Percentiles rank a stretch among this genome's conserved stretches.
These are phyloP conservation scores for Pollicipes pollicipes DNA, from an alignment of 1,140 invertebrate genomes.

Conservation along the genomic window DNA sequence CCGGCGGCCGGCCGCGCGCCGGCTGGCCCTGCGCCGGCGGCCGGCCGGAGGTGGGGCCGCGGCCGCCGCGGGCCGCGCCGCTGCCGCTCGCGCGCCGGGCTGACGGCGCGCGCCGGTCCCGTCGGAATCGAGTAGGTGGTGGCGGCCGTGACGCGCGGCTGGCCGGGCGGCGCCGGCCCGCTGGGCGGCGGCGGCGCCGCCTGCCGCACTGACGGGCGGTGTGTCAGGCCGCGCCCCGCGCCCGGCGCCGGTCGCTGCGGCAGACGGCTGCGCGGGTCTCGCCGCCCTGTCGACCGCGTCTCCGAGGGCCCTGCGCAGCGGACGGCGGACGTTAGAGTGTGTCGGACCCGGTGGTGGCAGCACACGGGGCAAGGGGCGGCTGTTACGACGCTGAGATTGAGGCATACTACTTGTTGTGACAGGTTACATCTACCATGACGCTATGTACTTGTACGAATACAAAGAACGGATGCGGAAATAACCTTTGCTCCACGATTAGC, in stretches of 20 bases:
- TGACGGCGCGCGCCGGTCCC: neutral
- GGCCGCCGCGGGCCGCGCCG: slow-evolving; percentile 17
- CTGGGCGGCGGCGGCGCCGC: slow-evolving; percentile 31
- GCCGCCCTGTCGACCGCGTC: neutral
- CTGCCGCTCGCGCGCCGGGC: slow-evolving; percentile 8
- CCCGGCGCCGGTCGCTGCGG: slow-evolving; percentile 5
- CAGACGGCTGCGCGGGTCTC: neutral
- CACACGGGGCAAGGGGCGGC: too few species aligned
- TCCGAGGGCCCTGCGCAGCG: neutral
- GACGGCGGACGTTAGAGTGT: too few species aligned
- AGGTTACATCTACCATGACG: too few species aligned
- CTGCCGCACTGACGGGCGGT: slow-evolving; percentile 8
- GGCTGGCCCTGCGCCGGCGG: neutral
- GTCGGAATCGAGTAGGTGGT: slow-evolving; percentile 4
- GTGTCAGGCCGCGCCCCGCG: neutral
- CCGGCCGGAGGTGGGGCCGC: slow-evolving; percentile 11
- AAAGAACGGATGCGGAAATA: too few species aligned
- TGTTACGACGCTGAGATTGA: too few species aligned
- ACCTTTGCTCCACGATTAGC: too few species aligned
- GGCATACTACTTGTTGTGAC: too few species aligned
- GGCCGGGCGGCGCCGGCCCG: slow-evolving; percentile 34
- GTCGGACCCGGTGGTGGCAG: too few species aligned
- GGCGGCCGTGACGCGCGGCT: slow-evolving; percentile 23
- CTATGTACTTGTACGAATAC: too few species aligned
- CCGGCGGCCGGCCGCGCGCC: neutral